Conservation (phyloP, 2,888 invertebrate species). For the Cosmopolites sordidus region DNA sequence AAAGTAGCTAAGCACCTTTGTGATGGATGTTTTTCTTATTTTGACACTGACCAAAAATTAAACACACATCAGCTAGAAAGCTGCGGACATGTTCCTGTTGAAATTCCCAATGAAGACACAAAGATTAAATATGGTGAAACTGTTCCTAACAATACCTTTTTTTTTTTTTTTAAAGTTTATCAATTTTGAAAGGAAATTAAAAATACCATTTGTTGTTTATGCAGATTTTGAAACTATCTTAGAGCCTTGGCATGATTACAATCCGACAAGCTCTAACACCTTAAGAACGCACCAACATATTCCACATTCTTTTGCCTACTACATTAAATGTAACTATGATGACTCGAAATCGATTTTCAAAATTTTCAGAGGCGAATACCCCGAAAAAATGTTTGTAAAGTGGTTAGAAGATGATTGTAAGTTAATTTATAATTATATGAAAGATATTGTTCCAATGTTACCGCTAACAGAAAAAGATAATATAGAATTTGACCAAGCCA, state of each 20-base stretch:
- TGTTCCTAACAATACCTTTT: too few species aligned
- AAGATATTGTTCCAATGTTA: background rate
- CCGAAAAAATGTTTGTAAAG: background rate
- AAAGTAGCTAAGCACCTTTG: too few species aligned
- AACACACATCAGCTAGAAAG: too few species aligned
- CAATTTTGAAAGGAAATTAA: too few species aligned
- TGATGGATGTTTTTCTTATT: too few species aligned
- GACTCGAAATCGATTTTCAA: constrained; percentile 2
- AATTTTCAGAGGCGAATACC: background rate
- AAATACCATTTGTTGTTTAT: too few species aligned
- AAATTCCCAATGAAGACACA: too few species aligned
- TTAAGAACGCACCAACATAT: constrained; percentile 8
- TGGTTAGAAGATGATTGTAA: background rate
- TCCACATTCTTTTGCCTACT: constrained; percentile 11
- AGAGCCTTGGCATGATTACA: background rate
- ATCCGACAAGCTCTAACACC: background rate
- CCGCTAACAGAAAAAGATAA: background rate
- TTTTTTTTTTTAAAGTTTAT: too few species aligned
- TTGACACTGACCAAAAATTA: too few species aligned
- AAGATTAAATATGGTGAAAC: too few species aligned
- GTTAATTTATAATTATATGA: background rate
- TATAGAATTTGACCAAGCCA: background rate
- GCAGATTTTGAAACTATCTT: too few species aligned
- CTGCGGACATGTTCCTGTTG: too few species aligned
- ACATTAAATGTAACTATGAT: constrained; percentile 11